Base-by-base conservation (phyloP, 1,140 invertebrate genomes). In the Drosophila guanche region DNA sequence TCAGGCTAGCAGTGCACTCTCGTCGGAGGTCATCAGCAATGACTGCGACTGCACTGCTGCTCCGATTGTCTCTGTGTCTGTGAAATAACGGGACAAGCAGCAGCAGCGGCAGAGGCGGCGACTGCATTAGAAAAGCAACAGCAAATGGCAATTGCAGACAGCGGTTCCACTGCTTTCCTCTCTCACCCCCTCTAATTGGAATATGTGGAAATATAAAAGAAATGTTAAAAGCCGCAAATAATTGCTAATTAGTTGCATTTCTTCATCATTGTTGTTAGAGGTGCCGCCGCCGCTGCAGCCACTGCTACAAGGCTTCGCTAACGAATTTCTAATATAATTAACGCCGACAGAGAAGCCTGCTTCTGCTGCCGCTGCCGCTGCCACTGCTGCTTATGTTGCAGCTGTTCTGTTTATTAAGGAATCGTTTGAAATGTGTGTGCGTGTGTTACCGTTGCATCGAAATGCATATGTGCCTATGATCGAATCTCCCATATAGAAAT, bases 301-400 rank as follows among this genome's bases (percentile, higher is more conserved):
- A 10, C 33, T 37, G 33, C 10, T 37, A 10, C 63, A 79, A 75
- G 77, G 76, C 70, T 75, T 75, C 66, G 77, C 79, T 73, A 77
- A 75, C 77, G 83, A 86, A 81, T 86, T 88, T 86, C 74, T 86
- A 86, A 86, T 86, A 76, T 73, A 84, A 84, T 84, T 84, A 84
- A 83, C 62, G 79, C 56, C 46, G 65, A 37, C 33, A 4, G 33
- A 37, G 10, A 37, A 37, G 33, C 3, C 33, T 10, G 33, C 33
- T 10, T 37, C 10, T 12, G 33, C 33, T 33, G 52, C 37, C 47
- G 74, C 55, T 42, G 45, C 40, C 56, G 29, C 12, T 25, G 52
- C 29, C 22, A 37, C 23, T 57, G 54, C 29, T 41, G 52, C 37
- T 54, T 45, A 61, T 61, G 50, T 42, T 43, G 68, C 79, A 70